phyloP scores from a whole-genome alignment of 2,797 vertebrate genomes.

The Chiloscyllium punctatum region DNA sequence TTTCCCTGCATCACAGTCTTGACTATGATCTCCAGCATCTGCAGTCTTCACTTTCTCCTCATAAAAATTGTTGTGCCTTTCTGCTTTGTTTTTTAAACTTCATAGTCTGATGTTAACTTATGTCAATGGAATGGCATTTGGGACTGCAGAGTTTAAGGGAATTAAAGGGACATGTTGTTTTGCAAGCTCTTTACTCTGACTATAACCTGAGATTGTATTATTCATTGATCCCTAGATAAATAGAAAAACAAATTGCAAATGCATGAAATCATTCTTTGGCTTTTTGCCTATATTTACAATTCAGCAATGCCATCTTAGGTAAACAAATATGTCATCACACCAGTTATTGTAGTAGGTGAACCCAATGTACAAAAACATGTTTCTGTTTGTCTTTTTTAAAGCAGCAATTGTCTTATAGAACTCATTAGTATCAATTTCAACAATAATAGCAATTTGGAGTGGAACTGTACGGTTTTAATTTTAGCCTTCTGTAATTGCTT shows the following conservation, averaged over 20 bases:
- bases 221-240: neutral
- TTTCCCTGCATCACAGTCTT: too few relatives aligned
- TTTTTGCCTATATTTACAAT: neutral
- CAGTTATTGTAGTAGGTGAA: neutral
- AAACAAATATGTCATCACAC: neutral
- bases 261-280: constrained; percentile 17
- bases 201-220: neutral
- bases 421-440: neutral
- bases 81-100: constrained; percentile 47
- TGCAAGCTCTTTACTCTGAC: neutral
- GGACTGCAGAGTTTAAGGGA: neutral
- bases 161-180: constrained; percentile 13
- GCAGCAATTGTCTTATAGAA: neutral
- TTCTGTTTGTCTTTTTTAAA: neutral
- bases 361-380: neutral
- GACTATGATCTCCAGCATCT: too few relatives aligned
- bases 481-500: neutral
- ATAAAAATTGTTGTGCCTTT: constrained; percentile 45
- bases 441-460: neutral
- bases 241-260: constrained; percentile 27
- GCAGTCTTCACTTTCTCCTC: constrained; percentile 10
- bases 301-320: neutral
- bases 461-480: neutral
- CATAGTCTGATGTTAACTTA: neutral
- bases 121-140: constrained; percentile 8